A percentile compares a stretch with the other conserved stretches of the same genome.
Evolutionary conservation across 2,797 vertebrate genomes (phyloP).

Genomic region (Coranthus polyacanthus): DNA sequence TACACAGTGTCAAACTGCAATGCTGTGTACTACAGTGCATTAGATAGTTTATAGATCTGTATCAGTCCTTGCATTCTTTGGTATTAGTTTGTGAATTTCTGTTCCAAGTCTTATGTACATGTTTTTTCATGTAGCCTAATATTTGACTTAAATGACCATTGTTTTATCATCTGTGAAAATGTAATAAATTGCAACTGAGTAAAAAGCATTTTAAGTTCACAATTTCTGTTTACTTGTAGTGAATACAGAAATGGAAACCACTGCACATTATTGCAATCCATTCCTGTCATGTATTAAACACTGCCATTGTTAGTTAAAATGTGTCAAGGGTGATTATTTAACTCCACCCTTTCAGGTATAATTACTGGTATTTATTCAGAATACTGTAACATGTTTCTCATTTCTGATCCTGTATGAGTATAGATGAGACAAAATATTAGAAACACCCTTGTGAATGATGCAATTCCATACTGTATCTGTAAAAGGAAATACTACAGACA

Average conservation of each 20-base stretch:
- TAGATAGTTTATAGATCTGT: slow-evolving; percentile 52
- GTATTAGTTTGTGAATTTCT: slow-evolving; percentile 67
- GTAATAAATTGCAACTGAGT: slow-evolving; percentile 76
- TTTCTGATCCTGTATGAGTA: background rate
- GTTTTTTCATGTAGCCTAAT: slow-evolving; percentile 69
- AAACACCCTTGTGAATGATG: background rate
- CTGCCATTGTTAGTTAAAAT: background rate
- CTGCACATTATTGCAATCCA: background rate
- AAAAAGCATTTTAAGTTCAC: slow-evolving; percentile 4
- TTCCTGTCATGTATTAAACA: too few species aligned
- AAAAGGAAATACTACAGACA: too few species aligned
- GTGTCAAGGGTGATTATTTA: background rate
- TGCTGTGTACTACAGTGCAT: slow-evolving; percentile 55
- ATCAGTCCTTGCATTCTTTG: slow-evolving; percentile 64
- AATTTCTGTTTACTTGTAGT: background rate
- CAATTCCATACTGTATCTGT: background rate
- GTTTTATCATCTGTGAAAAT: slow-evolving; percentile 79
- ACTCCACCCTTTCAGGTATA: background rate
- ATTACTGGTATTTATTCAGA: background rate
- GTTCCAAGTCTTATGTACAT: slow-evolving; percentile 65
- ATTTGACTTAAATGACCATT: slow-evolving; percentile 75
- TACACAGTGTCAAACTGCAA: slow-evolving; percentile 52
- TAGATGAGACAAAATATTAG: background rate
- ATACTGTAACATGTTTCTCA: background rate
- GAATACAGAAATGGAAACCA: background rate